Conservation (phyloP, 2,888 invertebrate genomes). For the Drosophila affinis region DNA sequence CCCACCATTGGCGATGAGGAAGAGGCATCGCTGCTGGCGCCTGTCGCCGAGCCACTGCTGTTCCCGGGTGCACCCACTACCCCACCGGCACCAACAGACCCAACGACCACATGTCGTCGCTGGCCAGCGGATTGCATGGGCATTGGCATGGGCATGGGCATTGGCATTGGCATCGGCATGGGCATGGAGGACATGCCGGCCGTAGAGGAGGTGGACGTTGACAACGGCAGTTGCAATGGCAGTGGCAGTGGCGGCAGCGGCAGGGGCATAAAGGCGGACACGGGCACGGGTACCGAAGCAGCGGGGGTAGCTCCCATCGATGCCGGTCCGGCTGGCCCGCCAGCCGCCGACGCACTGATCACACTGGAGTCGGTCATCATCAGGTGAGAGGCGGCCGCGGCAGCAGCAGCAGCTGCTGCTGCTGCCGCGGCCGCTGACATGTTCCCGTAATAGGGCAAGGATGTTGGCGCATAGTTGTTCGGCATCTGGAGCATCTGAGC, state of each 20-base stretch:
- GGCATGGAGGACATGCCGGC: constrained; percentile 1
- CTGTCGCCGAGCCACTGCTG: constrained; percentile 59
- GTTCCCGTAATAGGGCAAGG: constrained; percentile 81
- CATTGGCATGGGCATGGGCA: constrained; percentile 34
- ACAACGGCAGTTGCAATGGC: constrained; percentile 49
- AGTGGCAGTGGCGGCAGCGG: constrained; percentile 60
- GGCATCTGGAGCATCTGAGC: constrained; percentile 36
- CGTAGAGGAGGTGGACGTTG: constrained; percentile 13
- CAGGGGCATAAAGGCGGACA: constrained; percentile 45
- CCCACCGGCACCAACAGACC: constrained; percentile 16
- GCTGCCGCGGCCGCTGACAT: constrained; percentile 71
- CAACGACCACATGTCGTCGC: constrained; percentile 21
- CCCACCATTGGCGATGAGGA: constrained; percentile 94
- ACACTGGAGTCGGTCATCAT: constrained; percentile 83
- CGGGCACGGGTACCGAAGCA: constrained; percentile 61
- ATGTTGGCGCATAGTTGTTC: constrained; percentile 81
- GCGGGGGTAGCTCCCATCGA: constrained; percentile 26
- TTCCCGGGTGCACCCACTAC: constrained; percentile 29
- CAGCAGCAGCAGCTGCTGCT: background rate
- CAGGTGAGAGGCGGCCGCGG: constrained; percentile 81
- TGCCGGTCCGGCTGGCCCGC: constrained; percentile 50
- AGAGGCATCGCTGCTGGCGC: constrained; percentile 72
- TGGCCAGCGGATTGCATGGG: constrained; percentile 14
- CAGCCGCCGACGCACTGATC: constrained; percentile 80
- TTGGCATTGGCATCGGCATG: background rate